Percentiles rank a stretch among this genome's conserved stretches.
Conservation (phyloP, 2,797 vertebrate species). For the Melopsittacus undulatus region DNA sequence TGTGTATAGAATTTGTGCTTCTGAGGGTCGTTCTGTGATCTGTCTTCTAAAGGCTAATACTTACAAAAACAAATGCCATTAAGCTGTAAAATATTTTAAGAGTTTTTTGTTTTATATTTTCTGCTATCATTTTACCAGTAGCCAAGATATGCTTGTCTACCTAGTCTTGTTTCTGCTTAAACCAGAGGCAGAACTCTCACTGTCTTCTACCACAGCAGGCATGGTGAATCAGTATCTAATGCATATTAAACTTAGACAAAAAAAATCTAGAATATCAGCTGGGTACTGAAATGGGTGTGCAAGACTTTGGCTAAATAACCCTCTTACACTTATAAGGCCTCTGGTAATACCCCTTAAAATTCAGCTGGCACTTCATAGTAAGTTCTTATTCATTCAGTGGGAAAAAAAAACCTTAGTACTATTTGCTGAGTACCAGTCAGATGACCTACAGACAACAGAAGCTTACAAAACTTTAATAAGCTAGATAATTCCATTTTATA, state of each 20-base stretch:
- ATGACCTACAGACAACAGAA: conserved; percentile 36
- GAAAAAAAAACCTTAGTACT: conserved; percentile 22
- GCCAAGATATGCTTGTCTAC: background rate
- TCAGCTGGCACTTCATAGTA: background rate
- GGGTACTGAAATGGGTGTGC: background rate
- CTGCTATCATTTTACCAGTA: background rate
- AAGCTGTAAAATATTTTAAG: background rate
- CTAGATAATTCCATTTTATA: conserved; percentile 30
- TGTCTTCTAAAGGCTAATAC: background rate
- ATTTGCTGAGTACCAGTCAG: conserved; percentile 27
- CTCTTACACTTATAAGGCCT: background rate
- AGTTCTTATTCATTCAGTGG: conserved; percentile 26
- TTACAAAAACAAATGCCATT: background rate
- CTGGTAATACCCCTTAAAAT: conserved; percentile 11
- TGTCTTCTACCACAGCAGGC: background rate
- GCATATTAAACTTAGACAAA: background rate
- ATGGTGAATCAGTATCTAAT: background rate
- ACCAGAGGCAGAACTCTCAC: background rate
- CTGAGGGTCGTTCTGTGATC: background rate
- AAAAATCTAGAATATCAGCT: background rate
- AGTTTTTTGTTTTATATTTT: background rate
- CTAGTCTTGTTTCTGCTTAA: background rate
- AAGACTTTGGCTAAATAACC: background rate
- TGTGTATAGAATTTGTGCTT: background rate
- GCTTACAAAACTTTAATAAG: conserved; percentile 44